These are phyloP conservation scores for Eulemur macaco DNA, from an alignment of 2,113 vertebrate species.

Conservation along the genomic window DNA sequence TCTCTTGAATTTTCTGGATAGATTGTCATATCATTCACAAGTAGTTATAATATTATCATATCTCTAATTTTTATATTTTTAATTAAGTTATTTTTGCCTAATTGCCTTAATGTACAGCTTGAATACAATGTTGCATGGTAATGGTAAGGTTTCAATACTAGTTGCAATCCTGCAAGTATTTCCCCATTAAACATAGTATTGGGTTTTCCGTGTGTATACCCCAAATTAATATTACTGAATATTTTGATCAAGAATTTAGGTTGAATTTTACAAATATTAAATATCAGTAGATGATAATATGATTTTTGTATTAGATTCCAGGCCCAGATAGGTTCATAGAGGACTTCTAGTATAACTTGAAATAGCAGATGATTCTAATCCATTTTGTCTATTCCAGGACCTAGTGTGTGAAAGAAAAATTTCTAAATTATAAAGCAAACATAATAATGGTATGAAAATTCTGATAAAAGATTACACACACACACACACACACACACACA, in stretches of 20 bases:
- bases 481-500: neutral
- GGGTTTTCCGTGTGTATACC: neutral
- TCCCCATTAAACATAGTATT: neutral
- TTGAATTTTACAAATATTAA: slow-evolving; percentile 28
- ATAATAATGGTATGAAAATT: slow-evolving; percentile 15
- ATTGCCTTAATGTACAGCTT: neutral
- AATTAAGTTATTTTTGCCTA: neutral
- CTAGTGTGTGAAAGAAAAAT: neutral
- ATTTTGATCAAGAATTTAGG: slow-evolving; percentile 47
- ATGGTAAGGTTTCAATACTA: neutral
- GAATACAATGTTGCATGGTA: neutral
- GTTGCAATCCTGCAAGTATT: neutral
- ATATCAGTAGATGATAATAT: neutral
- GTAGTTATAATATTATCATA: neutral
- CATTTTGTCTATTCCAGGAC: slow-evolving; percentile 27
- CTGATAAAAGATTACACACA: neutral
- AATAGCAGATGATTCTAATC: neutral
- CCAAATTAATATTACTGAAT: slow-evolving; percentile 24
- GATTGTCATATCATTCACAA: neutral
- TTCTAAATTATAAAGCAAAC: slow-evolving; percentile 5
- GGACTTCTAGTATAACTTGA: neutral
- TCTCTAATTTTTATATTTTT: neutral
- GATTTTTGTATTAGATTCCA: neutral
- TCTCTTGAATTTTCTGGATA: slow-evolving; percentile 31
- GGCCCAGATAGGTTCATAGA: neutral